These are phyloP conservation scores for Trachelus stipa DNA, from an alignment of 2,888 invertebrate species.

Conservation along the genomic window DNA sequence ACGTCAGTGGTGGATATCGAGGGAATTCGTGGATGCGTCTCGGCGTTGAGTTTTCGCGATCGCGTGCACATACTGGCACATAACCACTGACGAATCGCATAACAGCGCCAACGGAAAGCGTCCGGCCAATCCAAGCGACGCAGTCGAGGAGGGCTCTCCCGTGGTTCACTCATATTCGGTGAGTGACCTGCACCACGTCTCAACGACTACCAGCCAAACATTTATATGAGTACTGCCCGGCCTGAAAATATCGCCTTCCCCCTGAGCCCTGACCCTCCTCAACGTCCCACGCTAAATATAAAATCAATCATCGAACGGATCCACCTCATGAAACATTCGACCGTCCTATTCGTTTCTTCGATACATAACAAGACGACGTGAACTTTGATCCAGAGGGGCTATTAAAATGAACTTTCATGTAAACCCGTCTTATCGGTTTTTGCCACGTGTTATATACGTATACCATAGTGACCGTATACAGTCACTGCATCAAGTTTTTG, in stretches of 20 bases:
- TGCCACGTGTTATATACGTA: no score
- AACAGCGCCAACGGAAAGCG: slow-evolving; percentile 35
- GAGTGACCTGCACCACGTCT: slow-evolving; percentile 59
- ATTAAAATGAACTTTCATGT: no score
- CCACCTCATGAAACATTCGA: slow-evolving; percentile 9
- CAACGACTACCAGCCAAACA: slow-evolving; percentile 55
- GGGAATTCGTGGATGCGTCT: no score
- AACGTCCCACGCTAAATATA: slow-evolving; percentile 41
- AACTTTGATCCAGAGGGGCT: no score
- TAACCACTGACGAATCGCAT: slow-evolving; percentile 32
- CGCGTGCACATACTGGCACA: slow-evolving; percentile 6
- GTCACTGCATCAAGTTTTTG: no score
- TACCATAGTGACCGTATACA: no score
- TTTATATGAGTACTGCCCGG: slow-evolving; percentile 56
- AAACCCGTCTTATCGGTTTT: no score
- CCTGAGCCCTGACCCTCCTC: slow-evolving; percentile 52
- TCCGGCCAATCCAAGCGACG: slow-evolving; percentile 25
- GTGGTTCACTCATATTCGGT: slow-evolving; percentile 59
- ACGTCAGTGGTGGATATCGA: no score
- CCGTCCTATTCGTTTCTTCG: no score
- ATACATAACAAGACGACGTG: no score
- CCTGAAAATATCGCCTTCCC: slow-evolving; percentile 58
- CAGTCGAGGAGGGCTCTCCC: slow-evolving; percentile 20
- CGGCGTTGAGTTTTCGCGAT: no score
- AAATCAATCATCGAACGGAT: slow-evolving; percentile 42